phyloP scores from a whole-genome alignment of 2,797 vertebrate species.

The Hozukius guyotensis region DNA sequence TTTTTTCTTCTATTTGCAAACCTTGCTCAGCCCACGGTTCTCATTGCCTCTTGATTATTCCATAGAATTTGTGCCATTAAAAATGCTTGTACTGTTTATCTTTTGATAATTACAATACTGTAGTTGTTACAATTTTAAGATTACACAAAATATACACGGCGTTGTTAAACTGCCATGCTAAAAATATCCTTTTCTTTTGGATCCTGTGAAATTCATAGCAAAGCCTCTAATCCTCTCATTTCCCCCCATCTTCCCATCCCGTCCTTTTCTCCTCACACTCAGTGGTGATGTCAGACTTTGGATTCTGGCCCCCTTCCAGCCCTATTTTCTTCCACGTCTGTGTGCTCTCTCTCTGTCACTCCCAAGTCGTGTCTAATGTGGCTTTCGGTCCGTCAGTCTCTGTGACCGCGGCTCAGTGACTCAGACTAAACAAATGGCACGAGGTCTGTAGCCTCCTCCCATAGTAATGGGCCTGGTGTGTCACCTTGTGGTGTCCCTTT shows the following conservation, averaged over 20 bases:
- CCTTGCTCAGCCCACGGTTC: conserved; percentile 5
- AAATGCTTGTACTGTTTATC: not conserved
- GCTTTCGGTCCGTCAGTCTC: conserved; percentile 57
- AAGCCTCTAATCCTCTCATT: conserved; percentile 28
- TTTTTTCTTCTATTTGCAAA: conserved; percentile 27
- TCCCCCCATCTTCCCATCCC: not conserved
- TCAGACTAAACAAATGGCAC: conserved; percentile 64
- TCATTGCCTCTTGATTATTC: conserved; percentile 13
- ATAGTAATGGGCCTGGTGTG: conserved; percentile 31
- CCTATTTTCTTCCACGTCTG: conserved; percentile 39
- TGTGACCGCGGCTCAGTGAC: conserved; percentile 50
- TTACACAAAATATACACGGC: not conserved
- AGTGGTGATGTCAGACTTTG: conserved; percentile 49
- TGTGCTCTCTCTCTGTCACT: conserved; percentile 34
- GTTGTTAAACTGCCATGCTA: not conserved
- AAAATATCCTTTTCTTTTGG: not conserved
- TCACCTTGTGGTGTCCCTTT: conserved; percentile 45
- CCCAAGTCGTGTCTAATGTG: conserved; percentile 57
- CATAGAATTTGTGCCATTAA: not conserved
- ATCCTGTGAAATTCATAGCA: conserved; percentile 24
- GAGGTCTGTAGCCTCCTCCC: conserved; percentile 37
- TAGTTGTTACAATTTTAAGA: not conserved
- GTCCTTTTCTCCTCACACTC: not conserved
- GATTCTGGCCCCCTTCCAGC: conserved; percentile 49
- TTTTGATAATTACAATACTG: not conserved